phyloP scores from a whole-genome alignment of 1,140 invertebrate genomes.

The Trachymyrmex cornetzi region DNA sequence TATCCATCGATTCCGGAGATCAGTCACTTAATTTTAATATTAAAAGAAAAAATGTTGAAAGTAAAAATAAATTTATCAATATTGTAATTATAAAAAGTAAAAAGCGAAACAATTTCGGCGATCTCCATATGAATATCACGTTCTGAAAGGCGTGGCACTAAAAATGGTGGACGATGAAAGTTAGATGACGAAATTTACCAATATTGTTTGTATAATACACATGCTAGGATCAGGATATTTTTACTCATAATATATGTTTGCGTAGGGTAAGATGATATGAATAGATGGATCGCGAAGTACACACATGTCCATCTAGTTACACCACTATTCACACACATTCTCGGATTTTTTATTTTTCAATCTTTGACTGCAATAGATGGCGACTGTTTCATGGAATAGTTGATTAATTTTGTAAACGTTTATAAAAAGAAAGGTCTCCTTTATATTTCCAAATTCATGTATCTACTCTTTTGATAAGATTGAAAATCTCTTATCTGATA shows the following conservation, averaged over 20 bases:
- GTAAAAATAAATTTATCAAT: not conserved
- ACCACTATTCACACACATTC: not conserved
- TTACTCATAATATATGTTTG: not conserved
- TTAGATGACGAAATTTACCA: not conserved
- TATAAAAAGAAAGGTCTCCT: not conserved
- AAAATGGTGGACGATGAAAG: not conserved
- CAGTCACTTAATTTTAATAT: not conserved
- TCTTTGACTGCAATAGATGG: not conserved
- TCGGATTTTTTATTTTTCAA: not conserved
- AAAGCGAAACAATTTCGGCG: not conserved
- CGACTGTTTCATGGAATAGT: constrained; percentile 28
- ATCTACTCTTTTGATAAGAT: not conserved
- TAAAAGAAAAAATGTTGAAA: not conserved
- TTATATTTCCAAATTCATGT: not conserved
- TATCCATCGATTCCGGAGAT: constrained; percentile 10
- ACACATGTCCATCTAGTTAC: constrained; percentile 18
- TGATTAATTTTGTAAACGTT: not conserved
- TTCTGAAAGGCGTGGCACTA: not conserved
- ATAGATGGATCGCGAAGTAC: not conserved
- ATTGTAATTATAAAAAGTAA: not conserved
- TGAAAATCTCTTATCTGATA: not conserved
- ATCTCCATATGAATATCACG: constrained; percentile 6
- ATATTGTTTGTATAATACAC: not conserved
- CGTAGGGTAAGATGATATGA: not conserved
- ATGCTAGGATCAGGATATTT: not conserved